Conservation (phyloP, 2,888 invertebrate species). For the Pherbina coryleti region DNA sequence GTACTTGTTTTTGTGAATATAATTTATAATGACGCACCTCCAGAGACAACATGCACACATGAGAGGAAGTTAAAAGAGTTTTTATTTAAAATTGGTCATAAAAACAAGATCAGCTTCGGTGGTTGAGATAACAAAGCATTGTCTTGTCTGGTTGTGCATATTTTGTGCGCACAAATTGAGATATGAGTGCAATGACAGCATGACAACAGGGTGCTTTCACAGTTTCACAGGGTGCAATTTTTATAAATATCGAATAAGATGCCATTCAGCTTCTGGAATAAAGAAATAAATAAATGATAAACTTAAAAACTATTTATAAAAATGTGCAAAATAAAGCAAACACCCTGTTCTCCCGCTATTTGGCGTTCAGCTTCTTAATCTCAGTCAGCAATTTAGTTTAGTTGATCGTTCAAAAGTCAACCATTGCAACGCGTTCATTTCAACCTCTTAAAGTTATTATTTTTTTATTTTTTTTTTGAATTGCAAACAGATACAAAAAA, state of each 20-base stretch:
- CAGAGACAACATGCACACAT: too few species aligned
- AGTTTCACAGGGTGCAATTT: too few species aligned
- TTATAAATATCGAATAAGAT: too few species aligned
- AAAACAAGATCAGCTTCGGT: too few species aligned
- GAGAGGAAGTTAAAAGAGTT: too few species aligned
- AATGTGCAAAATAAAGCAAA: background rate
- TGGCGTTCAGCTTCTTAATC: too few species aligned
- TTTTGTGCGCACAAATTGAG: background rate
- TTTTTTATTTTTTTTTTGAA: background rate
- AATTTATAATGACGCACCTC: too few species aligned
- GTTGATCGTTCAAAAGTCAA: background rate
- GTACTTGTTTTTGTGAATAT: too few species aligned
- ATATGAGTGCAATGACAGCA: slow-evolving; percentile 16
- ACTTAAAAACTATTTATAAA: background rate
- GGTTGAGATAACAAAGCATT: background rate
- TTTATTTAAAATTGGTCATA: too few species aligned
- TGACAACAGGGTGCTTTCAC: background rate
- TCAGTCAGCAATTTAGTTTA: background rate
- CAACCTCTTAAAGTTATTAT: background rate
- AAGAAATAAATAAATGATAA: too few species aligned
- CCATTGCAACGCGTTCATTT: slow-evolving; percentile 1
- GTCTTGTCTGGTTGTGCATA: background rate
- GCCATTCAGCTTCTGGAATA: too few species aligned
- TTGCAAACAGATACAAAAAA: background rate
- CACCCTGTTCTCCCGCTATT: background rate